Base-by-base conservation (phyloP, 53 echinoderm and acorn worm genomes). In the Paracentrotus lividus region DNA sequence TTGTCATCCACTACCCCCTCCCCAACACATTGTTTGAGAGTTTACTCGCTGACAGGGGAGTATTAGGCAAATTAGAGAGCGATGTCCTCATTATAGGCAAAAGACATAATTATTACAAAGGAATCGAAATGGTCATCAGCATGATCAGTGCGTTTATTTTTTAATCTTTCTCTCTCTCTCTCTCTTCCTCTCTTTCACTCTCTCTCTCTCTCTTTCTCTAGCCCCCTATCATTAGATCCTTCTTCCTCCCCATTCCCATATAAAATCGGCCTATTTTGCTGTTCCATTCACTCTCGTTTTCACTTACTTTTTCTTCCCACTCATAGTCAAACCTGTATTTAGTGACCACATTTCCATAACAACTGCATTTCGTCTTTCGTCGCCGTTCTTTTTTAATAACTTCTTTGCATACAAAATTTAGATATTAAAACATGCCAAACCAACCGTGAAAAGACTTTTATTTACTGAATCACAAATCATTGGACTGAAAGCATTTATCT, bases 1-100 rank as follows among this genome's bases (percentile, higher is more conserved):
- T 72, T 72, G 72, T 72, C 72, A 72, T 38, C 32, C 38, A 20
- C 72, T 72, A 72, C 72, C 72, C 72, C 72, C 72, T 72, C 72
- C 72, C 72, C 21, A 72, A 72, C 40, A 6, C 18, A 72, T 72
- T 72, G 38, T 72, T 36, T 1, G 72, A 33, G 0, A 18, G 64
- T 31, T 27, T 64, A 4, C 64, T 64, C 31, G 15, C 5, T 72
- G 72, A 72, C 72, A 72, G 40, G 40, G 38, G 21, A 40, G 20
- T 5, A 40, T 72, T 72, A 5, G 40, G 72, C 40, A 72, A 72
- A 72, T 72, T 38, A 15, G 40, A 72, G 72, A 72, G 5, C 36
- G 72, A 72, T 38, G 72, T 72, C 40, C 72, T 72, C 72, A 40
- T 72, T 72, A 72, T n/a, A 72, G 18, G 20, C 40, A 32, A 57